phyloP scores from a whole-genome alignment of 1,140 invertebrate species.

The Diprion similis region DNA sequence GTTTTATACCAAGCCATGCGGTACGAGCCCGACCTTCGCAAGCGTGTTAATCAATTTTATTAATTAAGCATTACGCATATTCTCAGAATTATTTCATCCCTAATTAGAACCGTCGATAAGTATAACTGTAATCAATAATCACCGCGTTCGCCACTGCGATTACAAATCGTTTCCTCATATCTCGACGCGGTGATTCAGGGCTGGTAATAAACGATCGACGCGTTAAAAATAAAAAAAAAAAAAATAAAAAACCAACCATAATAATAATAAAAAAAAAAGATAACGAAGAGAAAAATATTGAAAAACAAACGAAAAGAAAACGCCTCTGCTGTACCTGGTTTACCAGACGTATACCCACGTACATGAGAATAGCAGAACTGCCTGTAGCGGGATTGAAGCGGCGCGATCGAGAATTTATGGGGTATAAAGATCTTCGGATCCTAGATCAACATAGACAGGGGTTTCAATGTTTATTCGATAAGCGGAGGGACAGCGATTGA shows the following conservation, averaged over 20 bases:
- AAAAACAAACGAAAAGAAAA: too few relatives aligned
- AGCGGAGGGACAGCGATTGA: background rate
- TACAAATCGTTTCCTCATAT: background rate
- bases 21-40: background rate
- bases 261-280: too few relatives aligned
- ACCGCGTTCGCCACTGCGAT: background rate
- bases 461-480: conserved; percentile 4
- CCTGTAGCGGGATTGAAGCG: background rate
- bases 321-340: too few relatives aligned
- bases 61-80: background rate
- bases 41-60: background rate
- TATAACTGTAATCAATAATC: background rate
- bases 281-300: too few relatives aligned
- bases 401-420: background rate
- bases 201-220: background rate
- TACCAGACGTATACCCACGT: background rate
- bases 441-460: background rate
- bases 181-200: background rate
- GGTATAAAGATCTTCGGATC: too few relatives aligned
- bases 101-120: background rate
- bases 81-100: background rate
- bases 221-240: background rate
- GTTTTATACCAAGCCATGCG: background rate
- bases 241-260: too few relatives aligned
- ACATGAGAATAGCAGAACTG: background rate